Evolutionary conservation across 2,888 invertebrate species (phyloP).

Genomic region (Zaprionus bogoriensis): DNA sequence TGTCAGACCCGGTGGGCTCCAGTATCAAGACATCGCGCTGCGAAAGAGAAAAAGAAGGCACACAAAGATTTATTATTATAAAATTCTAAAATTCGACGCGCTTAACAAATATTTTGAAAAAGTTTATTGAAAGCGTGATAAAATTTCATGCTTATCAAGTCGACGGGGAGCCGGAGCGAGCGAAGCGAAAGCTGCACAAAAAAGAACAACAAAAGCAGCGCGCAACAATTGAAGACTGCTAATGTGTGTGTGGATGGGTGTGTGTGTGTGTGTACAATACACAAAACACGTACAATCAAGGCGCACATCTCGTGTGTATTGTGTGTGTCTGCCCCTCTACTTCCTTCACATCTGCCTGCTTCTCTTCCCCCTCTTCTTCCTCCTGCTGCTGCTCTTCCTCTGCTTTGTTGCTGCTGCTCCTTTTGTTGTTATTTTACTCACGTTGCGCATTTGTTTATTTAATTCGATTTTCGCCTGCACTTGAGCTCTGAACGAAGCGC

Average conservation of each 20-base stretch:
- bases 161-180: too few species aligned
- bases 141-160: constrained; percentile 76
- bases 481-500: constrained; percentile 57
- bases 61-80: constrained; percentile 4
- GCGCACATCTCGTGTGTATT: constrained; percentile 33
- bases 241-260: constrained; percentile 7
- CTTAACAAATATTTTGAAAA: constrained; percentile 59
- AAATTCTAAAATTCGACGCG: constrained; percentile 26
- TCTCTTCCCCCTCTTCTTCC: neutral
- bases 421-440: constrained; percentile 79
- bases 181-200: constrained; percentile 39
- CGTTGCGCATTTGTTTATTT: constrained; percentile 83
- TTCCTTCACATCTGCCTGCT: neutral
- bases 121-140: constrained; percentile 81
- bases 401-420: constrained; percentile 14
- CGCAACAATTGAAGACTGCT: constrained; percentile 65
- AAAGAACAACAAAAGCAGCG: constrained; percentile 38
- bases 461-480: constrained; percentile 80
- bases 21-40: constrained; percentile 94
- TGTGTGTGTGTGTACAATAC: constrained; percentile 21
- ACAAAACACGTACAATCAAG: constrained; percentile 58
- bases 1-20: constrained; percentile 91
- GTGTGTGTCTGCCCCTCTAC: neutral
- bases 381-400: neutral
- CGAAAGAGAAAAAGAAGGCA: constrained; percentile 4